phyloP scores from a whole-genome alignment of 2,888 invertebrate species.

The Noctua janthe region DNA sequence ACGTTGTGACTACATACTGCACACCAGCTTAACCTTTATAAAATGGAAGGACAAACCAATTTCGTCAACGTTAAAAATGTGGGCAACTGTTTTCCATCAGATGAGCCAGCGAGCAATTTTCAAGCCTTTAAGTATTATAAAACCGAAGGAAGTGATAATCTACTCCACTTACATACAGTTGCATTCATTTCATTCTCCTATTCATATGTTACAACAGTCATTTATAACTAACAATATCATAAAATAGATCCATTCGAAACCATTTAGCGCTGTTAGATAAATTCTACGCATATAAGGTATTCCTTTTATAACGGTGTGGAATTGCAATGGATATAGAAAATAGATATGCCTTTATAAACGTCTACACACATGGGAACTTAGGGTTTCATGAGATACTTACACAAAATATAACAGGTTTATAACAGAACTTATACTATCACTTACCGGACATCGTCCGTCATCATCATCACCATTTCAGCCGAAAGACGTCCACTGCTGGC shows the following conservation, averaged over 20 bases:
- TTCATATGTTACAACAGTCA: constrained; percentile 24
- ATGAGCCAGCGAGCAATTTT: no score
- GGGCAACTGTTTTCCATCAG: neutral
- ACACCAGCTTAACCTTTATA: no score
- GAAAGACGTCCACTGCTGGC: no score
- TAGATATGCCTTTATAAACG: constrained; percentile 8
- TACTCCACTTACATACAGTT: neutral
- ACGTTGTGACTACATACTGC: no score
- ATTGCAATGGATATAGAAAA: constrained; percentile 24
- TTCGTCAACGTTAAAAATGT: neutral
- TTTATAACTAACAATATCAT: constrained; percentile 33
- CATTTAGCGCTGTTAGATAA: constrained; percentile 55
- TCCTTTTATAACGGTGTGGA: constrained; percentile 30
- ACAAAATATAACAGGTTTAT: no score
- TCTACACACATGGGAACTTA: neutral
- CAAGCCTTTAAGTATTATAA: neutral
- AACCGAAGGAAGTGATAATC: constrained; percentile 1
- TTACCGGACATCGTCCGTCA: no score
- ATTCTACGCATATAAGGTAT: constrained; percentile 48
- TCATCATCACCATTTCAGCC: no score
- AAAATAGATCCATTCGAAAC: constrained; percentile 46
- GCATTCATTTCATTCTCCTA: constrained; percentile 1
- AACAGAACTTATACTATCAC: no score
- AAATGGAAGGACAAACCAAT: no score
- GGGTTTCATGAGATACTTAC: no score